phyloP scores from a whole-genome alignment of 2,797 vertebrate species.

The Siniperca obscura region DNA sequence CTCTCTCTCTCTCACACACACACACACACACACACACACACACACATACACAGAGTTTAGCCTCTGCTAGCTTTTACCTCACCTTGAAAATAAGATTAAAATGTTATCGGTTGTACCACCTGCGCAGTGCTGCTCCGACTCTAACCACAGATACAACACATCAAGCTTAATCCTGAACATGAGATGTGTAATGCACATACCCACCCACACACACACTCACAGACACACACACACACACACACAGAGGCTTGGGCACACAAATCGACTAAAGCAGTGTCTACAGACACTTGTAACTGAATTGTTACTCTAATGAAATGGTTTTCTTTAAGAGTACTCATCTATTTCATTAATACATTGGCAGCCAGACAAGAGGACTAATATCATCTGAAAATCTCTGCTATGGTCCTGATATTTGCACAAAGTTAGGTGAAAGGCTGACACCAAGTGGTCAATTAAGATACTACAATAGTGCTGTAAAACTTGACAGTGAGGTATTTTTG shows the following conservation, averaged over 20 bases:
- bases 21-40: background rate
- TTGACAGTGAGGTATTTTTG: background rate
- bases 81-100: conserved; percentile 74
- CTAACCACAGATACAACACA: conserved; percentile 54
- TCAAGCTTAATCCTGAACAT: conserved; percentile 55
- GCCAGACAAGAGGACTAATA: conserved; percentile 13
- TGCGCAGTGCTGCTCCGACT: conserved; percentile 56
- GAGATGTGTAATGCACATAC: conserved; percentile 35
- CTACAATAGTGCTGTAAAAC: background rate
- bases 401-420: background rate
- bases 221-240: background rate
- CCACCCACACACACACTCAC: background rate
- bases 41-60: conserved; percentile 25
- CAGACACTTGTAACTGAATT: conserved; percentile 31
- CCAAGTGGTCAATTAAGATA: conserved; percentile 37
- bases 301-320: conserved; percentile 30
- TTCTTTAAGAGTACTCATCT: conserved; percentile 25
- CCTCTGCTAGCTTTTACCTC: conserved; percentile 55
- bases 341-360: conserved; percentile 32
- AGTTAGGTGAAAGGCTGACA: conserved; percentile 55
- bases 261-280: conserved; percentile 20
- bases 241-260: background rate
- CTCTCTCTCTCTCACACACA: background rate
- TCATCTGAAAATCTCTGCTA: conserved; percentile 1
- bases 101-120: conserved; percentile 73